Conservation (phyloP, 2,888 invertebrate genomes). For the Metacarcinus magister region DNA sequence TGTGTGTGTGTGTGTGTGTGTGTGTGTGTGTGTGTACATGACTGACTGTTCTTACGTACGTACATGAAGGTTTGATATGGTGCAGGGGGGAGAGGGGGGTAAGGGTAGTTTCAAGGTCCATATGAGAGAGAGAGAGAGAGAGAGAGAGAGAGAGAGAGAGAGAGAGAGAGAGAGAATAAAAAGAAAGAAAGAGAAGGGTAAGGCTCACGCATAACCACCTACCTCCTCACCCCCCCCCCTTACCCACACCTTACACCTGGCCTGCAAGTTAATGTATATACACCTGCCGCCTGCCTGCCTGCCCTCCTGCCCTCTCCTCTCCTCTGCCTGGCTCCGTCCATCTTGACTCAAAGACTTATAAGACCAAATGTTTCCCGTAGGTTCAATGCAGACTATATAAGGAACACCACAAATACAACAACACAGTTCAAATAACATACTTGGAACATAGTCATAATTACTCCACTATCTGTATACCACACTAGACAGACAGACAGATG, state of each 20-base stretch:
- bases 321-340: too few relatives aligned
- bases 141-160: constrained; percentile 41
- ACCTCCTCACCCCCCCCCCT: constrained; percentile 28
- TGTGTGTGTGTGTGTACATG: neutral
- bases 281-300: neutral
- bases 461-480: too few relatives aligned
- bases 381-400: too few relatives aligned
- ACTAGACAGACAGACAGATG: too few relatives aligned
- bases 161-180: neutral
- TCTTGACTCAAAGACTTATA: too few relatives aligned
- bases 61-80: too few relatives aligned
- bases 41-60: too few relatives aligned
- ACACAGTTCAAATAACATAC: too few relatives aligned
- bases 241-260: neutral
- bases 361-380: too few relatives aligned
- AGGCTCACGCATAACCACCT: neutral
- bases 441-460: too few relatives aligned
- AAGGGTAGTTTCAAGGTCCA: neutral
- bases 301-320: too few relatives aligned
- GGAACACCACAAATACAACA: too few relatives aligned
- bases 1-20: neutral
- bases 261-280: neutral
- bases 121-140: constrained; percentile 6
- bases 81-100: neutral
- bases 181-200: neutral